Conservation (phyloP, 2,888 invertebrate genomes). For the Chloroclysta siterata region DNA sequence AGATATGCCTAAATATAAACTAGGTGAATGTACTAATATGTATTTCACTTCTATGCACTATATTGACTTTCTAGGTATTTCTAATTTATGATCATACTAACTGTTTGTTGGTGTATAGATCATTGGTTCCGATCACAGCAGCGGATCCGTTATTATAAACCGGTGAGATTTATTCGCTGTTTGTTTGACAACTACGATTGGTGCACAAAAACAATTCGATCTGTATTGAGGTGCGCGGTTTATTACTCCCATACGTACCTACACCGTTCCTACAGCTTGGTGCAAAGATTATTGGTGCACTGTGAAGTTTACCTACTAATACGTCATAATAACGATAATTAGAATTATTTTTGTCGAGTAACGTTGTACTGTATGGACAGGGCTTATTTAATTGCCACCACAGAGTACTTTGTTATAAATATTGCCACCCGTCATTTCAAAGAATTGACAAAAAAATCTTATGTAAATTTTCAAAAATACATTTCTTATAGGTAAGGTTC, state of each 20-base stretch:
- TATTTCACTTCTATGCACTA: background rate
- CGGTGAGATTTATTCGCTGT: conserved; percentile 33
- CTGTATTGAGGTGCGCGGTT: conserved; percentile 17
- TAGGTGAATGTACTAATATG: too few relatives aligned
- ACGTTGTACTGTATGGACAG: too few relatives aligned
- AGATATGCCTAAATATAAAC: too few relatives aligned
- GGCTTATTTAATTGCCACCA: too few relatives aligned
- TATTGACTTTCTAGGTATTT: background rate
- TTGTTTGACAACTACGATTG: conserved; percentile 38
- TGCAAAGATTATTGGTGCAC: background rate
- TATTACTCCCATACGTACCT: conserved; percentile 18
- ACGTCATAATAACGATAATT: too few relatives aligned
- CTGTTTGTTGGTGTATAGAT: conserved; percentile 6
- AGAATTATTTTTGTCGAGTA: too few relatives aligned
- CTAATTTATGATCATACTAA: conserved; percentile 9
- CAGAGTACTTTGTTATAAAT: too few relatives aligned
- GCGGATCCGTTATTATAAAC: conserved; percentile 33
- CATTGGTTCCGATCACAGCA: conserved; percentile 30
- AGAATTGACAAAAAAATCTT: too few relatives aligned
- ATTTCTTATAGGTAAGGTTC: too few relatives aligned
- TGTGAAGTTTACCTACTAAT: background rate
- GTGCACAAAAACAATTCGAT: conserved; percentile 27
- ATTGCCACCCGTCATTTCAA: too few relatives aligned
- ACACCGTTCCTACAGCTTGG: background rate
- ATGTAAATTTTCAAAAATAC: too few relatives aligned